Conservation (phyloP, 2,888 invertebrate species). For the Gymnocheta viridis region DNA sequence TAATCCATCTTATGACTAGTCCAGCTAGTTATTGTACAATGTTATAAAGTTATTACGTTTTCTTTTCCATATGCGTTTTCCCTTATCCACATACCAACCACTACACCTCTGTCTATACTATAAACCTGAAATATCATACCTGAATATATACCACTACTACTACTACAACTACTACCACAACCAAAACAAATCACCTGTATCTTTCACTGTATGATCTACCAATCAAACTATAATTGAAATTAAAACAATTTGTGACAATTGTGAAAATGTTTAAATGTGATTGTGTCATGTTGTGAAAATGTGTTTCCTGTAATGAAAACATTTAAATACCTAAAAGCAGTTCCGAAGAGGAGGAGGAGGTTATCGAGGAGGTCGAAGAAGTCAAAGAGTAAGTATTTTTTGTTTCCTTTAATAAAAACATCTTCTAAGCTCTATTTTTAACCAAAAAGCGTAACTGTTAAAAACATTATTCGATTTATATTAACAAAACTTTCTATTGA, state of each 20-base stretch:
- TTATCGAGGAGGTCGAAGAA: constrained; percentile 81
- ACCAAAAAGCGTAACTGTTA: constrained; percentile 53
- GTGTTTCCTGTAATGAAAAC: constrained; percentile 63
- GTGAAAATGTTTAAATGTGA: constrained; percentile 53
- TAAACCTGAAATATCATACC: constrained; percentile 47
- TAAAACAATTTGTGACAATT: constrained; percentile 38
- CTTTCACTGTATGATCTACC: constrained; percentile 50
- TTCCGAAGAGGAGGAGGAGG: constrained; percentile 82
- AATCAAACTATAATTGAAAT: constrained; percentile 36
- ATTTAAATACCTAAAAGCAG: constrained; percentile 73
- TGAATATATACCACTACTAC: constrained; percentile 35
- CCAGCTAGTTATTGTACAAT: constrained; percentile 40
- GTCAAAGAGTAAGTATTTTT: constrained; percentile 67
- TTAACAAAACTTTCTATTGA: constrained; percentile 43
- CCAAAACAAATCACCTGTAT: constrained; percentile 47
- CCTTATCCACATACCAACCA: constrained; percentile 57
- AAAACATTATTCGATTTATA: constrained; percentile 22
- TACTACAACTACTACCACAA: constrained; percentile 12
- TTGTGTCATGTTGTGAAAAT: constrained; percentile 62
- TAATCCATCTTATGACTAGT: constrained; percentile 5
- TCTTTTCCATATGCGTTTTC: constrained; percentile 71
- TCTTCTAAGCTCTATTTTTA: constrained; percentile 42
- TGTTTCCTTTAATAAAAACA: neutral
- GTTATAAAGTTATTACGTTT: constrained; percentile 69
- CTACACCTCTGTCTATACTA: constrained; percentile 25